Evolutionary conservation across 1,140 invertebrate genomes (phyloP).

Genomic region (Tyrophagus putrescentiae): DNA sequence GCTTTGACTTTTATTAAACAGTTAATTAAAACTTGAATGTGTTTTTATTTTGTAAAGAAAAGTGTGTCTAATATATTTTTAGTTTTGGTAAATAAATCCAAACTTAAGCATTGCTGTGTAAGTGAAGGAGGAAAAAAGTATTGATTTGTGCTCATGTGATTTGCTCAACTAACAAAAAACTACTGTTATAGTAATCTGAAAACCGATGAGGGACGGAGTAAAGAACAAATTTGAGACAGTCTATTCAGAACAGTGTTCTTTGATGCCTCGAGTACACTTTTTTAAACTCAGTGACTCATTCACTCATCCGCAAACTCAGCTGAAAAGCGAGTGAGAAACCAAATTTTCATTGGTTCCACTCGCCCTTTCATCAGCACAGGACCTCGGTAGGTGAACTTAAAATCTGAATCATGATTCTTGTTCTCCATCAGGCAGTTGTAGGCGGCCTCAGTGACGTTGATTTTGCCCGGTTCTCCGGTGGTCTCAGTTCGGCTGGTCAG

Average conservation of each 20-base stretch:
- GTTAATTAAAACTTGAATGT: not conserved
- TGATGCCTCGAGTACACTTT: too few species aligned
- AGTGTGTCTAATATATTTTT: too few species aligned
- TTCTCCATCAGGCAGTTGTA: constrained; percentile 73
- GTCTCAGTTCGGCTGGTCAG: constrained; percentile 87
- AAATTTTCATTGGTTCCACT: constrained; percentile 83
- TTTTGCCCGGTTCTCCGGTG: constrained; percentile 70
- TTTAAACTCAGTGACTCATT: too few species aligned
- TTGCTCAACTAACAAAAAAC: too few species aligned
- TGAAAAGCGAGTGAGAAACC: constrained; percentile 49
- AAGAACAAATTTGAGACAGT: too few species aligned
- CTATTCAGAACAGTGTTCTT: too few species aligned
- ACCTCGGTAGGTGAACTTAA: constrained; percentile 70
- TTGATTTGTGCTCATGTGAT: too few species aligned
- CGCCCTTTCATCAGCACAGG: constrained; percentile 86
- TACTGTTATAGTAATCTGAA: too few species aligned
- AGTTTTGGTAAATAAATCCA: too few species aligned
- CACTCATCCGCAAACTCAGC: not conserved
- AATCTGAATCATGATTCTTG: constrained; percentile 69
- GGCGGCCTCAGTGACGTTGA: constrained; percentile 84
- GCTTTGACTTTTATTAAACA: not conserved
- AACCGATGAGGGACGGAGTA: too few species aligned
- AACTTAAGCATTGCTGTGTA: too few species aligned
- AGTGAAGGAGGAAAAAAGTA: too few species aligned
- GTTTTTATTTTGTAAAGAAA: not conserved